phyloP scores from a whole-genome alignment of 2,797 vertebrate genomes.

The Leuciscus waleckii region DNA sequence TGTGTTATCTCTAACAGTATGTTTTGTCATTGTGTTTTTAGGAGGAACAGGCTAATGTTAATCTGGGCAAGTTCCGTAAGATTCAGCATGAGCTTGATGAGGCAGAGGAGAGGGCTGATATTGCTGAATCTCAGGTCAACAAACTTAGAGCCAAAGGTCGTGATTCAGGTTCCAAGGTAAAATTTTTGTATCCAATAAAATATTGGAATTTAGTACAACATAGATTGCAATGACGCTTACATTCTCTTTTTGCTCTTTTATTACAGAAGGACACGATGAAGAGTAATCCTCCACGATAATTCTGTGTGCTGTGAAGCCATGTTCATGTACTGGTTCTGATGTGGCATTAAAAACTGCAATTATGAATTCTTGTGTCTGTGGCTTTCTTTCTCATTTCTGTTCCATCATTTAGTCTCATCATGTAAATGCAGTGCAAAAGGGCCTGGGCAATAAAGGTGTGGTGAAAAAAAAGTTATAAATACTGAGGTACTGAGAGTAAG shows the following conservation, averaged over 20 bases:
- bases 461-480: neutral
- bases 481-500: too few relatives aligned
- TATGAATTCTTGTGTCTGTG: neutral
- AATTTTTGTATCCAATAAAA: neutral
- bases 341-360: constrained; percentile 26
- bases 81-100: constrained; percentile 87
- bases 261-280: constrained; percentile 61
- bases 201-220: neutral
- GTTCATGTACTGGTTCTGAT: neutral
- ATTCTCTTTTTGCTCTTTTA: neutral
- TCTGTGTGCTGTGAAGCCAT: neutral
- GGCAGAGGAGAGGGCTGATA: constrained; percentile 86
- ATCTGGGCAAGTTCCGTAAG: constrained; percentile 85
- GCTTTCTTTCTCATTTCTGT: neutral
- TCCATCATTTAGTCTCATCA: neutral
- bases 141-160: constrained; percentile 84
- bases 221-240: neutral
- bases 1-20: neutral
- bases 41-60: constrained; percentile 85
- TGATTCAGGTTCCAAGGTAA: constrained; percentile 80
- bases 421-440: neutral
- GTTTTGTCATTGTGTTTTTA: constrained; percentile 49
- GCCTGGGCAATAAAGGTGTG: too few relatives aligned
- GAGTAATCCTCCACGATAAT: constrained; percentile 40
- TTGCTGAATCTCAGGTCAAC: constrained; percentile 88